Conservation (phyloP, 2,113 vertebrate species). For the Xenus cinereus region DNA sequence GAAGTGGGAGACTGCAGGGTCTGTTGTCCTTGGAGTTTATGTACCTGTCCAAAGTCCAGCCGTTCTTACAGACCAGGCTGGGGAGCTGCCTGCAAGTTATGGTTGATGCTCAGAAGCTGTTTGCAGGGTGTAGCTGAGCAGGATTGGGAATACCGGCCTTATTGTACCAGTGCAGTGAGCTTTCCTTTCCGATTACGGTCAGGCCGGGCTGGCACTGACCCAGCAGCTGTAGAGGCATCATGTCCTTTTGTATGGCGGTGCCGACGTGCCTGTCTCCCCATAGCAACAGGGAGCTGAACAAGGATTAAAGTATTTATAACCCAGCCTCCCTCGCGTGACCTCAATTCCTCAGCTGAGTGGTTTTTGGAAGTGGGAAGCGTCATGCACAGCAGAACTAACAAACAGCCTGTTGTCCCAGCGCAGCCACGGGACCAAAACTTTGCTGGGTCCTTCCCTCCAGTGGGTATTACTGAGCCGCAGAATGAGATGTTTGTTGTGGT, state of each 20-base stretch:
- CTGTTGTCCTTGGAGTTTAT: not conserved
- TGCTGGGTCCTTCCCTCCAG: not conserved
- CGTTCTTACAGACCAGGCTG: rapidly evolving
- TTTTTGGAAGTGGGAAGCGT: constrained; percentile 46
- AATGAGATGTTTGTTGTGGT: not conserved
- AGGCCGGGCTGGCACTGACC: constrained; percentile 46
- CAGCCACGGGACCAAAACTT: not conserved
- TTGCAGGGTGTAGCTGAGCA: not conserved
- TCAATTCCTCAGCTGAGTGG: constrained; percentile 61
- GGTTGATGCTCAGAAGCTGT: not conserved
- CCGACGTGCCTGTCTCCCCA: constrained; percentile 68
- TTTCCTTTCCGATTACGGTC: constrained; percentile 13
- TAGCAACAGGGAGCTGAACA: constrained; percentile 69
- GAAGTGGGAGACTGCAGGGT: rapidly evolving
- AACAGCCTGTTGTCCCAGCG: not conserved
- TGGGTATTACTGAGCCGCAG: not conserved
- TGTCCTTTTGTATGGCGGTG: constrained; percentile 54
- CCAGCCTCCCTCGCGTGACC: constrained; percentile 66
- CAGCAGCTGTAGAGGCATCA: constrained; percentile 48
- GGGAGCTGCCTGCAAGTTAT: not conserved
- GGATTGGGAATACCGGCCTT: not conserved
- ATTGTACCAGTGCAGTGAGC: not conserved
- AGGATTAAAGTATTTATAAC: constrained; percentile 74
- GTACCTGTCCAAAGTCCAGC: not conserved
- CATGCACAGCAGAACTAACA: not conserved